phyloP scores from a whole-genome alignment of 1,140 invertebrate genomes.

The Dolichoris vasculosae region DNA sequence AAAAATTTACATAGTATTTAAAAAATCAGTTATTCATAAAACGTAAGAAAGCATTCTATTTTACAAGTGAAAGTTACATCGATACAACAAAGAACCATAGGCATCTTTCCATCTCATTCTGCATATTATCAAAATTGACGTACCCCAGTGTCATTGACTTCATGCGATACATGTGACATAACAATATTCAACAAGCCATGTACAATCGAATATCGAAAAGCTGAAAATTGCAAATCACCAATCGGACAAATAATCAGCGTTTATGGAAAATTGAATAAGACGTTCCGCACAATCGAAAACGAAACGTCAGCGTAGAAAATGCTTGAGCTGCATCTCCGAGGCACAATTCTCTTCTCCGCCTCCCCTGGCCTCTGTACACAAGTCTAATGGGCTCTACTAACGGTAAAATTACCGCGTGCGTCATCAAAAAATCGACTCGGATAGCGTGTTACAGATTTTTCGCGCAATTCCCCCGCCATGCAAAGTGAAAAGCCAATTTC shows the following conservation, averaged over 20 bases:
- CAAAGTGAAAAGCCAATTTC: neutral
- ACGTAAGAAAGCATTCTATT: neutral
- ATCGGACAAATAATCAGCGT: neutral
- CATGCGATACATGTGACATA: neutral
- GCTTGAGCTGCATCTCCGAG: no score
- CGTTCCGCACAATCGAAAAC: neutral
- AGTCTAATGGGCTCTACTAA: neutral
- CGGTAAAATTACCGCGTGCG: neutral
- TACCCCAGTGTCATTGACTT: neutral
- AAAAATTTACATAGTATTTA: no score
- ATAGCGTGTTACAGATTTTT: constrained; percentile 20
- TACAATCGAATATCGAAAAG: neutral
- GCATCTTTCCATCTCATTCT: neutral
- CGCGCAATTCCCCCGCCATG: neutral
- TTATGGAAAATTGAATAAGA: constrained; percentile 25
- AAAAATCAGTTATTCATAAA: no score
- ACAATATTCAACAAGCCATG: neutral
- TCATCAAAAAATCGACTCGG: constrained; percentile 10
- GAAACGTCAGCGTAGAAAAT: neutral
- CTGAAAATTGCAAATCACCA: constrained; percentile 19
- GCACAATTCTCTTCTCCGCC: neutral
- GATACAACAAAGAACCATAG: neutral
- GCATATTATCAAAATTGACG: neutral
- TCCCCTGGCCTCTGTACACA: neutral
- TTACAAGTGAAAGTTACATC: neutral